Base-by-base conservation (phyloP, 1,140 invertebrate genomes). In the Leptoteleia sp. region DNA sequence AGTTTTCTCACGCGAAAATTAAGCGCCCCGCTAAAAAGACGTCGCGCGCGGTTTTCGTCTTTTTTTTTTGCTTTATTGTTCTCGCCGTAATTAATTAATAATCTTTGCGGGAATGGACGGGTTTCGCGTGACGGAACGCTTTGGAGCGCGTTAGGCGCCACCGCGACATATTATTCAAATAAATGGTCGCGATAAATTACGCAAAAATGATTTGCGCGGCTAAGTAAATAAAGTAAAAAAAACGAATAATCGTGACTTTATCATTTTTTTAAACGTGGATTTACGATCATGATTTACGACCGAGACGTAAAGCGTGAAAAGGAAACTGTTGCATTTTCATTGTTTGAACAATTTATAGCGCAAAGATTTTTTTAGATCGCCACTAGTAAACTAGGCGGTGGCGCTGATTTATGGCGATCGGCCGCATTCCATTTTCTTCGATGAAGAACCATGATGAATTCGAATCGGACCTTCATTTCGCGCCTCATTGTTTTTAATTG, bases 241-340 rank as follows among this genome's bases (percentile, higher is more conserved):
- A n/a, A n/a, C n/a, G n/a, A n/a, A n/a, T n/a, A 64, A 75, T 75
- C 33, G 37, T 52, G 27, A 75, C 61, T 75, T 75, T 75, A 75
- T 67, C 61, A 67, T 75, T 75, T n/a, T n/a, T 72, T 75, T 75
- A 67, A 75, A 59, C 71, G 52, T 52, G 47, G 35, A 75, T 75
- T 75, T 75, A 75, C 61, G 71, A 75, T 65, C 54, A 40, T 61
- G 61, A 75, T 75, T 75, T 75, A 75, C 54, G 12, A 9, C 12
- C 8, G 50, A 54, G 61, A 67, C 27, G 52, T 61, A 67, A 75
- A 59, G 61, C 61, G 71, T 52, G 61, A 65, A 75, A 75, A 75
- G 71, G 71, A 75, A 75, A 59, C 71, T 65, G 71, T 75, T 75
- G 61, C 71, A 48, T 75, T 75, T 65, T 75, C 71, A 75, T 65